Evolutionary conservation across 2,797 vertebrate genomes (phyloP), one percentile per base, ranked within the genome.

Genomic region (Peromyscus nudipes): DNA sequence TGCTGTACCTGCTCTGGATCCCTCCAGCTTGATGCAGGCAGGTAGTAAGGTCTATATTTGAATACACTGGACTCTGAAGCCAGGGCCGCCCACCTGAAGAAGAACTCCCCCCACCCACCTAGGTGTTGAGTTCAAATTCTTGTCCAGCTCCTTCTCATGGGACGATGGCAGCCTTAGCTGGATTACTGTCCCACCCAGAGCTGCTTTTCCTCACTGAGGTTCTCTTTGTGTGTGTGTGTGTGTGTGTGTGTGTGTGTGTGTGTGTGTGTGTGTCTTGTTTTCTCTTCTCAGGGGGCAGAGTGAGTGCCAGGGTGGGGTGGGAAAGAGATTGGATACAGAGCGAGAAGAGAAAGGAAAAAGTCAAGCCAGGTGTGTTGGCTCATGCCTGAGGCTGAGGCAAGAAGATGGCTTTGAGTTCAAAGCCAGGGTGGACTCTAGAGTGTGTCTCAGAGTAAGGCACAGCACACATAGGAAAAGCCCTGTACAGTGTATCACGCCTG

Each of bases 1-100:
- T 3, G 94, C n/a, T 5, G 29, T 94, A 96, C 97, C 97, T 97
- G 91, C 86, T 89, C 69, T 0, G 0, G 52, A 29, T 75, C 4
- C 52, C 75, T 34, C 1, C 2, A 29, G 37, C 49, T 43, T 25
- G 37, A 69, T 37, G 46, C 80, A 19, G 67, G 73, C 73, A 29
- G 11, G 0, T 25, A 77, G 52, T 16, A 21, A 46, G 57, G 60
- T 64, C 31, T 65, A 2, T 43, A 4, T 52, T 46, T 25, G 34
- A 57, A 27, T 16, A 46, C 29, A 52, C n/a, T 88, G 91, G 27
- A 25, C 60, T 55, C 92, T 1, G 75, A 49, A 85, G 80, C 60
- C 93, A 4, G 62, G 31, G 76, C 27, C 6, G 37, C 3, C 52
- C 6, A 23, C 60, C 85, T n/a, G 25, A 64, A 17, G 13, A 7